Conservation (phyloP, 2,797 vertebrate genomes). For the Todus mexicanus region DNA sequence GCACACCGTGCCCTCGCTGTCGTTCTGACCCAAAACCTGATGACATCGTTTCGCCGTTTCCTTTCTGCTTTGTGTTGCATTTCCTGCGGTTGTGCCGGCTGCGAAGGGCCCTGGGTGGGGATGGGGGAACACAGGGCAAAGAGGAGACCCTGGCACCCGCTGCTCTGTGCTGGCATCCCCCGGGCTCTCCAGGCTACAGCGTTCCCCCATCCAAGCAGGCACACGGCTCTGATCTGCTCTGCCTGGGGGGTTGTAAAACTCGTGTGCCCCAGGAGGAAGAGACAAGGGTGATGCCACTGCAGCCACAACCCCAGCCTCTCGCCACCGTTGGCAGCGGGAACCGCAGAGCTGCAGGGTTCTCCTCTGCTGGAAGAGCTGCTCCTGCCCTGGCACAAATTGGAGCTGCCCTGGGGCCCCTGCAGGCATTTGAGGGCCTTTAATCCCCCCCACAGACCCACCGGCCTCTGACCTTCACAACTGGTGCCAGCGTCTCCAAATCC, state of each 20-base stretch:
- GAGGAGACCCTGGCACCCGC: not conserved
- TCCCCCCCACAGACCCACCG: fast-evolving
- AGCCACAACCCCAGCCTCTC: fast-evolving
- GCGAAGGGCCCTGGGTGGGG: not conserved
- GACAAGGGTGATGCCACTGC: fast-evolving
- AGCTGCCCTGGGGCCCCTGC: not conserved
- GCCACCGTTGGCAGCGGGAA: fast-evolving
- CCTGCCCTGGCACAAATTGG: not conserved
- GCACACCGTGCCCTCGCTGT: fast-evolving
- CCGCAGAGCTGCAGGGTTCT: fast-evolving
- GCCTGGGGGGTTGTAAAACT: not conserved
- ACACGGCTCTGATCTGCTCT: not conserved
- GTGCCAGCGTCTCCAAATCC: not conserved
- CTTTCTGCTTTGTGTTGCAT: not conserved
- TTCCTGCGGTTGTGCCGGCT: not conserved
- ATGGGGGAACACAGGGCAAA: not conserved
- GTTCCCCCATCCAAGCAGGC: not conserved
- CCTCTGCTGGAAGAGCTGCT: not conserved
- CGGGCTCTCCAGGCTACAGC: not conserved
- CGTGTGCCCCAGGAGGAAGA: not conserved
- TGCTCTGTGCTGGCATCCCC: fast-evolving
- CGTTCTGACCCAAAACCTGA: not conserved
- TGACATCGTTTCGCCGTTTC: not conserved
- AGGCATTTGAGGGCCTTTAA: not conserved
- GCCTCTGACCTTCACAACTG: not conserved